Percentiles rank a stretch among this genome's conserved stretches.
phyloP scores from a whole-genome alignment of 2,888 invertebrate species.

The Netelia fuscicornis region DNA sequence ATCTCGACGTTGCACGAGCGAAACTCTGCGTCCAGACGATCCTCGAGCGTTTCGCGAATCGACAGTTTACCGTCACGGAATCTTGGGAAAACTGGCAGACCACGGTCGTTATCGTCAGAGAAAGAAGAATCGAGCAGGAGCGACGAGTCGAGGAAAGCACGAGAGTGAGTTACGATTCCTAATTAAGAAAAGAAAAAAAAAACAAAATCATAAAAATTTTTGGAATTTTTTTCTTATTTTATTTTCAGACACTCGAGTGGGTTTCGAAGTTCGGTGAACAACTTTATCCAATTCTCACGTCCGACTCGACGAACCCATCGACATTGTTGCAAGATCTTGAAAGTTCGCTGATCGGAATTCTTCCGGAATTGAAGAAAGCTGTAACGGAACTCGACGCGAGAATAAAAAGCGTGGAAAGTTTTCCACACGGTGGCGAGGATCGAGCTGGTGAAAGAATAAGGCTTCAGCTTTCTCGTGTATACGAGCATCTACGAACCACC shows the following conservation, averaged over 20 bases:
- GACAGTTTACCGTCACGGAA: slow-evolving; percentile 88
- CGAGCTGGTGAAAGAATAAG: slow-evolving; percentile 88
- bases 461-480: slow-evolving; percentile 88
- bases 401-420: slow-evolving; percentile 88
- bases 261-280: slow-evolving; percentile 90
- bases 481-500: slow-evolving; percentile 88
- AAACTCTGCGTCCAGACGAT: slow-evolving; percentile 89
- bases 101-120: slow-evolving; percentile 86
- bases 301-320: slow-evolving; percentile 87
- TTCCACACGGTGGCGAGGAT: slow-evolving; percentile 88
- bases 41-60: slow-evolving; percentile 88
- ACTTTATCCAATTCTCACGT: slow-evolving; percentile 91
- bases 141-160: slow-evolving; percentile 84
- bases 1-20: slow-evolving; percentile 89
- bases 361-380: slow-evolving; percentile 88
- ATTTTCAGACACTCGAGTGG: slow-evolving; percentile 88
- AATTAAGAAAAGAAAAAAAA: background rate
- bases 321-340: slow-evolving; percentile 87
- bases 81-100: slow-evolving; percentile 91
- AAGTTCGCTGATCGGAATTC: slow-evolving; percentile 86
- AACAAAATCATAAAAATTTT: background rate
- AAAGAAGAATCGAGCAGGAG: slow-evolving; percentile 85
- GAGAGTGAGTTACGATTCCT: slow-evolving; percentile 80
- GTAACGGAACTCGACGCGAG: slow-evolving; percentile 89
- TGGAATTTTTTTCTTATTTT: background rate